Evolutionary conservation across 2,113 vertebrate species (phyloP), one percentile per base, ranked within the genome.

Genomic region (Dromas ardeola): DNA sequence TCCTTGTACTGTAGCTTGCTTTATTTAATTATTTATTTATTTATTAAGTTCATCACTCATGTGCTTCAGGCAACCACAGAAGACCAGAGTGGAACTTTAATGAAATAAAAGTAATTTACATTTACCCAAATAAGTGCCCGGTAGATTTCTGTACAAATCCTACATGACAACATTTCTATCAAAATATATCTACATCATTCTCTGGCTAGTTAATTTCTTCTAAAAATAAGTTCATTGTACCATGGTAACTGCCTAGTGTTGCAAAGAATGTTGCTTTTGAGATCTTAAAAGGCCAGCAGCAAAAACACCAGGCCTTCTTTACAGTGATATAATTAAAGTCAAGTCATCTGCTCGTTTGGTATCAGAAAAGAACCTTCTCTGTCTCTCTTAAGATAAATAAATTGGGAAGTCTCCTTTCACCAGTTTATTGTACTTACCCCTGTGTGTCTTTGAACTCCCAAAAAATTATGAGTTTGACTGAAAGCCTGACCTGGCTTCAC

Each of bases 141-240:
- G 16, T 40, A 56, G 29, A 81, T 74, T 93, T 93, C 58, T 88
- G 27, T 62, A 76, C 12, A 77, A 76, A 77, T 62, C 38, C 22
- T 58, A 53, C 42, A 22, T 66, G 42, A 61, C 50, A 83, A 50
- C 30, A 65, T 88, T 93, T 94, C 63, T 93, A 42, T 81, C 77
- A 78, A 0, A 3, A 65, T 81, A 74, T 79, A 87, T 27, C 63
- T 72, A 69, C 34, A 27, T 69, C 40, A 21, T 86, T 95, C 69
- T 94, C 55, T 90, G 66, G 30, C 30, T 87, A 92, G 38, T 17
- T 78, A 83, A 92, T 95, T 74, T 81, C 61, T 69, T 38, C 30
- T 91, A 93, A 93, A 97, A 91, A 77, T 86, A 94, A 96, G 80
- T 67, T 79, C 34, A 47, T 38, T 63, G 50, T 53, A 76, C 81